Base-by-base conservation (phyloP, 2,888 invertebrate genomes). In the Dimorphilus gyrociliatus region DNA sequence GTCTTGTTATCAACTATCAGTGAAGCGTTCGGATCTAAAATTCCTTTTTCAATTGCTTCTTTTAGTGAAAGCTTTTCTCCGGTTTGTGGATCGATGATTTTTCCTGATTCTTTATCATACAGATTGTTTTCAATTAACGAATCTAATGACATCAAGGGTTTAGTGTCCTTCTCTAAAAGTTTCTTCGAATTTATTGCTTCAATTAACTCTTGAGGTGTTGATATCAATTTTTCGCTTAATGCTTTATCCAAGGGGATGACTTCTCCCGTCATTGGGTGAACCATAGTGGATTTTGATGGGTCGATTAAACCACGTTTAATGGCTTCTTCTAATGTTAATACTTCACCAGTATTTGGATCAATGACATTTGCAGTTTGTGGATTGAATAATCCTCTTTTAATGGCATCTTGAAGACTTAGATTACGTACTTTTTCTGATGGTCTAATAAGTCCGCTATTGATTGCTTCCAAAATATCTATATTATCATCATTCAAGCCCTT, bases 21-120 rank as follows among this genome's bases (percentile, higher is more conserved):
- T 63, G 82, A 81, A 28, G 69, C 72, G 56, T 85, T 78, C 13
- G 75, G 73, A 63, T 92, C 90, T 31, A 94, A 67, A 13, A 90
- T 75, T 15, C 86, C 88, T 13, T 71, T 69, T 15, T 75, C 73
- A 36, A 90, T 75, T 1, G 88, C 81, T 62, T 88, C 81, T 38
- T 81, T 65, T 40, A 92, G 74, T 37, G 76, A 76, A 23, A 84
- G 10, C n/a, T n/a, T n/a, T n/a, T n/a, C n/a, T n/a, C n/a, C n/a
- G n/a, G n/a, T n/a, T n/a, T n/a, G n/a, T n/a, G n/a, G n/a, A n/a
- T n/a, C n/a, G n/a, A n/a, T n/a, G n/a, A n/a, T n/a, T n/a, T n/a
- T n/a, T n/a, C 29, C 29, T 6, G 23, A 81, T 41, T 72, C 70
- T 40, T 71, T 66, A 55, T 88, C 80, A 34, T 85, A 73, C 27